These are phyloP conservation scores for Julus scanicus DNA, from an alignment of 2,888 invertebrate genomes.

Conservation along the genomic window DNA sequence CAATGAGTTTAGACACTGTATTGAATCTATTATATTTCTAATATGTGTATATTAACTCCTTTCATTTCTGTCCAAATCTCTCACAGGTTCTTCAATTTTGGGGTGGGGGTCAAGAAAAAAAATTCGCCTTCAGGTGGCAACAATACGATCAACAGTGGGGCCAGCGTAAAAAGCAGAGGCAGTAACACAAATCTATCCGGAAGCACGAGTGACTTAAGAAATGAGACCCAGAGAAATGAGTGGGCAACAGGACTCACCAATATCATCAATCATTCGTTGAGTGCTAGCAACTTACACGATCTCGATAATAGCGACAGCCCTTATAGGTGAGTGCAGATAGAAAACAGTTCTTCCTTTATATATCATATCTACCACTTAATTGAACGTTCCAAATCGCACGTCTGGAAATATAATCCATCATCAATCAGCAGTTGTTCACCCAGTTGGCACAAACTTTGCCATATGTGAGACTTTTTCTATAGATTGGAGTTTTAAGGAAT, in stretches of 20 bases:
- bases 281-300: slow-evolving; percentile 85
- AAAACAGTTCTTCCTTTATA: slow-evolving; percentile 31
- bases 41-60: no score
- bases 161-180: slow-evolving; percentile 70
- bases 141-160: slow-evolving; percentile 49
- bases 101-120: slow-evolving; percentile 83
- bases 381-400: neutral
- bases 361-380: slow-evolving; percentile 45
- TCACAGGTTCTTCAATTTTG: slow-evolving; percentile 83
- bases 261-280: slow-evolving; percentile 80
- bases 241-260: slow-evolving; percentile 63
- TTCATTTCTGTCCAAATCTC: neutral
- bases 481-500: no score
- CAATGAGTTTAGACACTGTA: no score
- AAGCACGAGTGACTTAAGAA: slow-evolving; percentile 71
- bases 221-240: slow-evolving; percentile 70
- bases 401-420: slow-evolving; percentile 22
- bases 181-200: slow-evolving; percentile 74
- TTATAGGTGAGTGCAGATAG: slow-evolving; percentile 73
- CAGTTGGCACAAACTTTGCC: neutral
- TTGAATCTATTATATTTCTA: no score
- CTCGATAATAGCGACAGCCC: slow-evolving; percentile 74
- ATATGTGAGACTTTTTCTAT: neutral
- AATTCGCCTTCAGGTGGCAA: slow-evolving; percentile 72
- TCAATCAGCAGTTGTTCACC: neutral